Conservation (phyloP, 2,113 vertebrate species). For the Ictalurus punctatus region DNA sequence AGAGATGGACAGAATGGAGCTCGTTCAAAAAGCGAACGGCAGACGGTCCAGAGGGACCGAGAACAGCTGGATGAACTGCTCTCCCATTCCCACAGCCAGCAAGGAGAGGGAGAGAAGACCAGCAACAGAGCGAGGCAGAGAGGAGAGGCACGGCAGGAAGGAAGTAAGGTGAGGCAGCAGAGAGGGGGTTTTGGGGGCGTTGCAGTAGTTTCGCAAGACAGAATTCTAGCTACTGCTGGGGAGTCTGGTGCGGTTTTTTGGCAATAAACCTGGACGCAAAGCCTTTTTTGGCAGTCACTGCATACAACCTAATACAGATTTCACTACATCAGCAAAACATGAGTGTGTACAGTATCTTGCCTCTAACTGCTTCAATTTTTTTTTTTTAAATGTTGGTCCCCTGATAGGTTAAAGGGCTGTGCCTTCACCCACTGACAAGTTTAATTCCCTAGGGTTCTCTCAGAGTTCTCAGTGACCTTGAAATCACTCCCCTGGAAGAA, state of each 20-base stretch:
- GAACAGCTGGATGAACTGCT: conserved; percentile 26
- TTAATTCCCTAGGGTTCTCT: not conserved
- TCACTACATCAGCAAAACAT: not conserved
- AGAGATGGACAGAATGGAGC: conserved; percentile 37
- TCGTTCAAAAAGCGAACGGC: conserved; percentile 31
- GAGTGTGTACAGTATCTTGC: not conserved
- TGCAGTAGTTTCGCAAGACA: not conserved
- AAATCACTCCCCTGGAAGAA: not conserved
- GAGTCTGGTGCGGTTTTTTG: not conserved
- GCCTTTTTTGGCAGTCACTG: not conserved
- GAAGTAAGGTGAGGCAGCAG: not conserved
- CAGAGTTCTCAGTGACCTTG: not conserved
- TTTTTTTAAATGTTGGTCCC: not conserved
- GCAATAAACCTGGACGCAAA: not conserved
- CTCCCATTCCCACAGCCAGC: not conserved
- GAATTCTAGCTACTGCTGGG: not conserved
- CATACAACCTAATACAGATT: not conserved
- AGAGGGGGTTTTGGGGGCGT: not conserved
- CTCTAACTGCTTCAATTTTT: not conserved
- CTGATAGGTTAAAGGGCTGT: not conserved
- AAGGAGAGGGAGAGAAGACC: not conserved
- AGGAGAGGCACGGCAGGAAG: not conserved
- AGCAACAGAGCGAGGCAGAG: not conserved
- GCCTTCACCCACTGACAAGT: not conserved
- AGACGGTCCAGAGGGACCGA: conserved; percentile 26